A percentile compares a stretch with the other conserved stretches of the same genome.
Conservation (phyloP, 2,113 vertebrate species). For the Gallinago jamesoni region DNA sequence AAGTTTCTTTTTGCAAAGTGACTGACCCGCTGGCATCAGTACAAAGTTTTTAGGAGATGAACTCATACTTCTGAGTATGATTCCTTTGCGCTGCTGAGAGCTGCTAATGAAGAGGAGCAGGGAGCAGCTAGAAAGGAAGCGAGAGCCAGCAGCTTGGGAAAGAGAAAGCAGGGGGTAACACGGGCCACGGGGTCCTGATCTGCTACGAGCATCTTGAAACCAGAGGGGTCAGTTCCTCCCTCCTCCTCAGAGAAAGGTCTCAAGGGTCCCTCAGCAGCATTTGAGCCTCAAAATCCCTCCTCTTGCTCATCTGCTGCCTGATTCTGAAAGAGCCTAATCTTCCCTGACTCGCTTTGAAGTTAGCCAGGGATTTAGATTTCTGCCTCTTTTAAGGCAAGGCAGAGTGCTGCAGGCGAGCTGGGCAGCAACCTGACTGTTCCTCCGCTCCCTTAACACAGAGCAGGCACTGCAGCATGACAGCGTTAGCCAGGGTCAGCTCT, state of each 20-base stretch:
- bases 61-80: conserved; percentile 52
- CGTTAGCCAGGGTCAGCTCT: background rate
- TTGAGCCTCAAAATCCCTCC: background rate
- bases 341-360: conserved; percentile 24
- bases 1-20: conserved; percentile 61
- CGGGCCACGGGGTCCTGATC: background rate
- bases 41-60: conserved; percentile 69
- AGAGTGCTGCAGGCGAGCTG: background rate
- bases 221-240: background rate
- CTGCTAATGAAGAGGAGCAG: conserved; percentile 54
- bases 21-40: conserved; percentile 41
- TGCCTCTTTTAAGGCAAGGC: conserved; percentile 56
- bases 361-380: conserved; percentile 54
- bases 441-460: conserved; percentile 37
- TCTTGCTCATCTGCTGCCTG: background rate
- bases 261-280: background rate
- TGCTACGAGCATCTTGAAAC: background rate
- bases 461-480: background rate
- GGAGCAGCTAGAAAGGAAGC: background rate
- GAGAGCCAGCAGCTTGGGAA: conserved; percentile 17
- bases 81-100: conserved; percentile 28
- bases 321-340: conserved; percentile 21
- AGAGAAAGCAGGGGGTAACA: background rate
- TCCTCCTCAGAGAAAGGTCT: background rate
- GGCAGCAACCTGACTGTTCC: background rate